Percentiles rank a stretch among this genome's conserved stretches.
Evolutionary conservation across 1,140 invertebrate genomes (phyloP).

Genomic region (Drosophila miranda): DNA sequence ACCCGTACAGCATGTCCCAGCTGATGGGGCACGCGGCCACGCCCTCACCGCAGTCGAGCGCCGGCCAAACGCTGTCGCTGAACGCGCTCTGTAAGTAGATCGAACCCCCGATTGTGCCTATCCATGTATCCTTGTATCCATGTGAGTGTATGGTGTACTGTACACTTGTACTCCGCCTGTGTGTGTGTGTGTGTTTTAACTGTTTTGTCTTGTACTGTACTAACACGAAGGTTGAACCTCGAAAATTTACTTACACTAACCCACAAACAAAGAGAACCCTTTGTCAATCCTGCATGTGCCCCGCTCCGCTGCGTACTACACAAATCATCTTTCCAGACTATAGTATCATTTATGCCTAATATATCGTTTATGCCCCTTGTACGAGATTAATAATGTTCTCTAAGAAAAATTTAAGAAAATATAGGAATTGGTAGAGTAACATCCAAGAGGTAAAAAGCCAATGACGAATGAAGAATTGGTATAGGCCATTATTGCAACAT

Average conservation of each 20-base stretch:
- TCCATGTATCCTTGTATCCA: slow-evolving; percentile 9
- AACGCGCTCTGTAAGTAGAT: slow-evolving; percentile 75
- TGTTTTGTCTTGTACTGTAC: slow-evolving; percentile 33
- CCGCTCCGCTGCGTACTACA: slow-evolving; percentile 13
- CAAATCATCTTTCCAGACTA: slow-evolving; percentile 19
- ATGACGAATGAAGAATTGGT: no score
- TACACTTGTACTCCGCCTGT: slow-evolving; percentile 16
- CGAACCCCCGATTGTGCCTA: not conserved
- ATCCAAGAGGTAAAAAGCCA: no score
- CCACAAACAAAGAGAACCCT: not conserved
- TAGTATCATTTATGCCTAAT: not conserved
- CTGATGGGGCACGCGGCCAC: slow-evolving; percentile 62
- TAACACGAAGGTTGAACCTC: slow-evolving; percentile 21
- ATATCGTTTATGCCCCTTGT: not conserved
- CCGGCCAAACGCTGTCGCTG: slow-evolving; percentile 51
- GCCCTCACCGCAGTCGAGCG: slow-evolving; percentile 43
- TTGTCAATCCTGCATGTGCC: slow-evolving; percentile 42
- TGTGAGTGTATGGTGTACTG: slow-evolving; percentile 25
- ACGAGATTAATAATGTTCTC: no score
- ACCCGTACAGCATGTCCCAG: slow-evolving; percentile 58
- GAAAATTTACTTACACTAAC: slow-evolving; percentile 26
- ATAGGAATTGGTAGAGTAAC: no score
- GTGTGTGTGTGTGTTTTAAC: slow-evolving; percentile 31
- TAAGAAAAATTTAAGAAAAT: no score
- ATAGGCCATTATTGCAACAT: no score